Percentiles rank a stretch among this genome's conserved stretches.
Conservation (phyloP, 2,113 vertebrate genomes). For the Albula goreensis region DNA sequence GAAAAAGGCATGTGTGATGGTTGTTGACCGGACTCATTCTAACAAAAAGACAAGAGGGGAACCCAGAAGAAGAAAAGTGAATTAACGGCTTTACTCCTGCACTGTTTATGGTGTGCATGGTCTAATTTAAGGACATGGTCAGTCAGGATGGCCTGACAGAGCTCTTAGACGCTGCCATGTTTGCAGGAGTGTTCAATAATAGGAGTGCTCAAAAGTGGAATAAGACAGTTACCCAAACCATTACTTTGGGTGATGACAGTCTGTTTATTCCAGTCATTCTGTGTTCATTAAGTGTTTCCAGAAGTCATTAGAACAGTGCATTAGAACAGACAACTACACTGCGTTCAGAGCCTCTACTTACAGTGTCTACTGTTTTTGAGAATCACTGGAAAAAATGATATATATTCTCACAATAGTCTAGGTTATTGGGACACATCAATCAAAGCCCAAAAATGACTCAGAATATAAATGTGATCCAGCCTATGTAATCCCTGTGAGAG, state of each 20-base stretch:
- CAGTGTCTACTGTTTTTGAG: neutral
- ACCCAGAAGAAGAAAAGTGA: neutral
- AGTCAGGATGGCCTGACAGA: neutral
- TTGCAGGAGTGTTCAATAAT: neutral
- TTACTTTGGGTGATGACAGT: neutral
- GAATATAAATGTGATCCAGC: neutral
- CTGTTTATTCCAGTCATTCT: neutral
- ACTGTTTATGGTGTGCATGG: neutral
- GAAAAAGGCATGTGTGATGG: too few species aligned
- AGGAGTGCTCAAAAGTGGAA: too few species aligned
- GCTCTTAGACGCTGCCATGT: neutral
- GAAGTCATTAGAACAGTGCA: neutral
- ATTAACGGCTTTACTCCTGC: neutral
- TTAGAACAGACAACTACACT: neutral
- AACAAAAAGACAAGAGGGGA: too few species aligned
- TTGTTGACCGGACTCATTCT: too few species aligned
- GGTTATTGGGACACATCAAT: neutral
- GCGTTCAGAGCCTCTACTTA: neutral
- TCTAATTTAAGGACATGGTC: neutral
- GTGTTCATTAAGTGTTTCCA: neutral
- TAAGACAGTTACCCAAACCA: too few species aligned
- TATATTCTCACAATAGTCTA: neutral
- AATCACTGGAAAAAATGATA: neutral
- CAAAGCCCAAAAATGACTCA: neutral
- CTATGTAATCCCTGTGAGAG: neutral